Conservation (phyloP, 1,140 invertebrate species). For the Aplysia californica region DNA sequence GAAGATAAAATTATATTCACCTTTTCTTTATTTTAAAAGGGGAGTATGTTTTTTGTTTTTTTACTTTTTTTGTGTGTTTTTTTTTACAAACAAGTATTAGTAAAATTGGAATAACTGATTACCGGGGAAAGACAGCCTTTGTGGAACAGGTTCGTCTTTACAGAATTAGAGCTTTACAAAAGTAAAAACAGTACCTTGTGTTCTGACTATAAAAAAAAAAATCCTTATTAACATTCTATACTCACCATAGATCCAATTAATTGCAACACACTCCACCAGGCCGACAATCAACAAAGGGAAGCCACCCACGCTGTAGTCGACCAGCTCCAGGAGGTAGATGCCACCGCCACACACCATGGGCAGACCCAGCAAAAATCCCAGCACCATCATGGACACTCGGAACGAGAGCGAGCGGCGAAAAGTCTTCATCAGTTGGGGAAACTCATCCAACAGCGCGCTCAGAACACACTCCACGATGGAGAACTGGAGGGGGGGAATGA, state of each 20-base stretch:
- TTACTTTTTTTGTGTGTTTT: too few species aligned
- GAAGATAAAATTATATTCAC: too few species aligned
- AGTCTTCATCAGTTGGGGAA: conserved; percentile 36
- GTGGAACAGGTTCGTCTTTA: too few species aligned
- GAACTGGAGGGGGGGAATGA: conserved; percentile 57
- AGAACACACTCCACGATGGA: conserved; percentile 64
- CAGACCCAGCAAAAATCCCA: conserved; percentile 76
- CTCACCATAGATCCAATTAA: conserved; percentile 81
- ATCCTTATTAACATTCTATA: too few species aligned
- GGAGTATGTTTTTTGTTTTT: too few species aligned
- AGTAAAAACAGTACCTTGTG: too few species aligned
- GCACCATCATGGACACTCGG: conserved; percentile 48
- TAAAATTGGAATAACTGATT: too few species aligned
- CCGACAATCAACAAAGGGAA: conserved; percentile 84
- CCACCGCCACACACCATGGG: conserved; percentile 81
- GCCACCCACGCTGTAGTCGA: conserved; percentile 88
- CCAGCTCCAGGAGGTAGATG: conserved; percentile 85
- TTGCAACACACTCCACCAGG: conserved; percentile 79
- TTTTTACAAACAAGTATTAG: too few species aligned
- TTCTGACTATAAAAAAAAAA: too few species aligned
- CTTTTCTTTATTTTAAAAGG: too few species aligned
- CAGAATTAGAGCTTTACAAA: too few species aligned
- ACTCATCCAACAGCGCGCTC: conserved; percentile 61
- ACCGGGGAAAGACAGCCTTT: too few species aligned
- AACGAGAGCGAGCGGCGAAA: conserved; percentile 46